Percentiles rank a stretch among this genome's conserved stretches.
These are phyloP conservation scores for Bombus pyrosoma DNA, from an alignment of 1,140 invertebrate species.

Conservation along the genomic window DNA sequence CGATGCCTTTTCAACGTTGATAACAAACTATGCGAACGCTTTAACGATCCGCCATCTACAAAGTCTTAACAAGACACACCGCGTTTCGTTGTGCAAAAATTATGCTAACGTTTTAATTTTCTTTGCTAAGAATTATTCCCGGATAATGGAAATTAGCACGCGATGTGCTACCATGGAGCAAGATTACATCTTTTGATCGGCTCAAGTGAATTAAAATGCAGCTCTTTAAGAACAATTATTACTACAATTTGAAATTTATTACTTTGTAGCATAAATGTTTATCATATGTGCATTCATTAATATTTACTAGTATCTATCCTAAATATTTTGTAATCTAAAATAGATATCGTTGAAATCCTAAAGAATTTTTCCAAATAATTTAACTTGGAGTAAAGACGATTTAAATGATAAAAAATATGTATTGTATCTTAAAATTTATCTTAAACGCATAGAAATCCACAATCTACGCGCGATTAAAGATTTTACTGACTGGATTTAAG, in stretches of 20 bases:
- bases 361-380: no score
- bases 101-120: slow-evolving; percentile 1
- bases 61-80: no score
- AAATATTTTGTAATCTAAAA: no score
- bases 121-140: not conserved
- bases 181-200: not conserved
- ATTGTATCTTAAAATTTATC: no score
- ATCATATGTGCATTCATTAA: no score
- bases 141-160: slow-evolving; percentile 9
- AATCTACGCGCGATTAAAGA: not conserved
- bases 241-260: no score
- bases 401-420: no score
- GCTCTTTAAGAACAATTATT: not conserved
- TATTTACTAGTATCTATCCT: no score
- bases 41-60: not conserved
- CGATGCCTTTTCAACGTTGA: not conserved
- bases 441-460: no score
- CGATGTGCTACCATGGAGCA: not conserved
- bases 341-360: no score
- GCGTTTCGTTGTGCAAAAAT: not conserved
- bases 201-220: not conserved
- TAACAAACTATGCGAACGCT: not conserved
- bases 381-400: no score
- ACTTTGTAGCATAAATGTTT: no score
- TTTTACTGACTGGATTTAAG: not conserved